Base-by-base conservation (phyloP, 2,888 invertebrate genomes). In the Spisula subtruncata region DNA sequence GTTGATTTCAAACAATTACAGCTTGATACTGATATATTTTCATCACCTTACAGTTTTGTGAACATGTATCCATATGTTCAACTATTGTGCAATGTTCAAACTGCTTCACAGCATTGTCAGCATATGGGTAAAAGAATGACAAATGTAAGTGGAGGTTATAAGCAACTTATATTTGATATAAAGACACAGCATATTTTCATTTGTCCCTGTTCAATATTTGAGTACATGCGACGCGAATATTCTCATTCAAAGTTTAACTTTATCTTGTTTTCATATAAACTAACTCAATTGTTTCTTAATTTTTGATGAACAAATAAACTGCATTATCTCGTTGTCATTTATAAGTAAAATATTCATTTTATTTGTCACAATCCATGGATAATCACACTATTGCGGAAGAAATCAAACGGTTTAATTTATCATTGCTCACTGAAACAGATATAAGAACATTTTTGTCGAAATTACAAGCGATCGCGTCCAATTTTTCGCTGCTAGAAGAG, bases 81-180 rank as follows among this genome's bases (percentile, higher is more conserved):
- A 80, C 41, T 80, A n/a, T 18, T 80, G 2, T 80, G 80, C 12
- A 80, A 80, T 25, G 46, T 46, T n/a, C 41, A 35, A 41, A 46
- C 80, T 16, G 80, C 46, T 80, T 18, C 10, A 20, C 10, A 25
- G 1, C n/a, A 41, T 20, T 80, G 80, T 46, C 41, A 80, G 20
- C 80, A 80, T 32, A 80, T 20, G 20, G 80, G 41, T 0, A 80
- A 46, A 46, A 80, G 14, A 80, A 80, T 80, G 46, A 80, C 46
- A 16, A 80, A 80, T 25, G 35, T 80, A 80, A 80, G n/a, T 46
- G 80, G 80, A 10, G 80, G 80, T 18, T 80, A 80, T 18, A 80
- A 80, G 46, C 46, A 80, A 12, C 41, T 80, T 80, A 20, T 80
- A 80, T 80, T 80, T 46, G 35, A 46, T 16, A 46, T 80, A 5